Conservation (phyloP, 92 coral and sea anemone species). For the Umimayanthus chanpuru region DNA sequence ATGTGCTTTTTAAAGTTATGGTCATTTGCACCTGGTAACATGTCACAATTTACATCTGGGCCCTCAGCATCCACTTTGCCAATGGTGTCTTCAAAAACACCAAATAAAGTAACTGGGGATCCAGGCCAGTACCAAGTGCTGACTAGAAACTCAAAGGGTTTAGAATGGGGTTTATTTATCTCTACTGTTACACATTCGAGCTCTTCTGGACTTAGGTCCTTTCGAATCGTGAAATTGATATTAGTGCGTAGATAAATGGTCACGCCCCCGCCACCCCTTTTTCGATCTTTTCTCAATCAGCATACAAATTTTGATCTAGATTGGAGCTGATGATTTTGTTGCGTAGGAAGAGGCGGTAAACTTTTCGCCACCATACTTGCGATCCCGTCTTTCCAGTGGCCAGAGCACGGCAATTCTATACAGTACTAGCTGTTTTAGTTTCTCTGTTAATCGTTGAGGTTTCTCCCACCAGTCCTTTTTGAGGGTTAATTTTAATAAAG, state of each 20-base stretch:
- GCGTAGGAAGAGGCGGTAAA: too few relatives aligned
- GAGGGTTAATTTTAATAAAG: too few relatives aligned
- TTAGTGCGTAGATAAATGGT: slow-evolving; percentile 32
- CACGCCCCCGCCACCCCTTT: slow-evolving; percentile 50
- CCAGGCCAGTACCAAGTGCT: slow-evolving; percentile 4
- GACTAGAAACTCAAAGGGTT: not conserved
- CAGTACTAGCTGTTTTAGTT: too few relatives aligned
- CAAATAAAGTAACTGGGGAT: not conserved
- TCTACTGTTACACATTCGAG: slow-evolving; percentile 38
- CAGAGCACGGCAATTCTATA: too few relatives aligned
- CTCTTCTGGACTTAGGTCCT: slow-evolving; percentile 21
- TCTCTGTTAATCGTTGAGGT: too few relatives aligned
- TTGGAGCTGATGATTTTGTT: too few relatives aligned
- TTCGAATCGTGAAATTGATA: slow-evolving; percentile 27
- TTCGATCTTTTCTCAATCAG: slow-evolving; percentile 34
- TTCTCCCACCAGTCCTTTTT: too few relatives aligned
- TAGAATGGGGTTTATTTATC: not conserved
- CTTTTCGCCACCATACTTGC: too few relatives aligned
- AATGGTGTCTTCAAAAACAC: not conserved
- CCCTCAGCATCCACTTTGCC: slow-evolving; percentile 13
- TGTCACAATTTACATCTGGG: not conserved
- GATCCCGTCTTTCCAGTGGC: too few relatives aligned
- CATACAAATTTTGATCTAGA: too few relatives aligned
- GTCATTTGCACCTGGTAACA: not conserved
- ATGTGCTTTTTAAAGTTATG: not conserved